These are phyloP conservation scores for Macrotis lagotis DNA, from an alignment of 2,113 vertebrate genomes.

Conservation along the genomic window DNA sequence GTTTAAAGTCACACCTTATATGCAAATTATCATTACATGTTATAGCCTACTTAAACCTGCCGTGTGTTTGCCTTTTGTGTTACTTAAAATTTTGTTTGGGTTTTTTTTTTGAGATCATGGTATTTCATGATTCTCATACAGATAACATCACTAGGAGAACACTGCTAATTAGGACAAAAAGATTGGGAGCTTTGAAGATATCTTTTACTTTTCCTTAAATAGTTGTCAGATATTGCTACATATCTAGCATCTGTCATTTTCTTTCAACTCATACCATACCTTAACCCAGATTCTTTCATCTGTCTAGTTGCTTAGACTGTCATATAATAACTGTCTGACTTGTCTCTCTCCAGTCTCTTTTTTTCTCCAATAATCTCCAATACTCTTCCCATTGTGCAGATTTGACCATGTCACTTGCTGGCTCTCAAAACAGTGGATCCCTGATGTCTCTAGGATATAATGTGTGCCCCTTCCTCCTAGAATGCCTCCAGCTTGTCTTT, in stretches of 20 bases:
- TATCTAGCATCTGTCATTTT: no score
- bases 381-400: not conserved
- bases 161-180: not conserved
- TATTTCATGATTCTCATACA: not conserved
- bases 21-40: not conserved
- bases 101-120: not conserved
- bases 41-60: not conserved
- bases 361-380: not conserved
- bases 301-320: no score
- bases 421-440: not conserved
- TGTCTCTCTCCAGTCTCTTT: not conserved
- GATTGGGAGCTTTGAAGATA: not conserved
- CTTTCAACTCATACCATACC: no score
- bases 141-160: not conserved
- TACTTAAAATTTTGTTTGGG: not conserved
- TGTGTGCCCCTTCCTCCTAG: not conserved
- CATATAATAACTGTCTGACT: not conserved
- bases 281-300: not conserved
- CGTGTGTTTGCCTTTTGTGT: not conserved
- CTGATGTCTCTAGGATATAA: not conserved
- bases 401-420: not conserved
- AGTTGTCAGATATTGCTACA: not conserved
- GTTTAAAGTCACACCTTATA: not conserved
- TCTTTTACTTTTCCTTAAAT: not conserved
- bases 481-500: not conserved